A percentile compares a stretch with the other conserved stretches of the same genome.
phyloP scores from a whole-genome alignment of 2,113 vertebrate species.

The Gallinago undulata region DNA sequence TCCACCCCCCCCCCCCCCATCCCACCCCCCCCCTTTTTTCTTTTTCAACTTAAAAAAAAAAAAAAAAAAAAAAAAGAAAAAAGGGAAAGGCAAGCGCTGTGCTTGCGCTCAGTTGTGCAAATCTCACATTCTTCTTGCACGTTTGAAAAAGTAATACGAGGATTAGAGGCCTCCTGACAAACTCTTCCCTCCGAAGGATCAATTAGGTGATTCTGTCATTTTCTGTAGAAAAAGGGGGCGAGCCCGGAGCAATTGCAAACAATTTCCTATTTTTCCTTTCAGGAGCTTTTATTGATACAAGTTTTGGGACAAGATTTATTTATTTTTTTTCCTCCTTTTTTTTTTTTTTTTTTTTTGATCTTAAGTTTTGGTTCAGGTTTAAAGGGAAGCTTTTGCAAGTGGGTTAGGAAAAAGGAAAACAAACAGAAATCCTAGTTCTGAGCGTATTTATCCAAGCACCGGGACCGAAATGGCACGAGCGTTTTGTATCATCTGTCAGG shows the following conservation, averaged over 20 bases:
- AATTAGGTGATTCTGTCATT: constrained; percentile 32
- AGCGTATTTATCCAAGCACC: constrained; percentile 17
- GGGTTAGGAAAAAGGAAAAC: constrained; percentile 45
- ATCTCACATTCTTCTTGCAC: constrained; percentile 29
- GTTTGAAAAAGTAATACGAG: constrained; percentile 53
- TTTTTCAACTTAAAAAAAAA: neutral
- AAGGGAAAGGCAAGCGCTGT: neutral
- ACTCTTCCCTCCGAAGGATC: constrained; percentile 41
- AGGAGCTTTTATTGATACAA: neutral
- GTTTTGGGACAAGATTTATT: neutral
- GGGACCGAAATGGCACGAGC: constrained; percentile 35
- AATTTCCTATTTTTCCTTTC: neutral
- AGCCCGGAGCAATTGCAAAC: neutral
- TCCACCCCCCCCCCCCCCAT: too few species aligned
- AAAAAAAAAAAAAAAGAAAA: too few species aligned
- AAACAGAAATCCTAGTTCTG: constrained; percentile 13
- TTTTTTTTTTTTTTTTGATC: neutral
- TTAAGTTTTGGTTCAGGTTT: constrained; percentile 36
- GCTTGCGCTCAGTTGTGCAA: constrained; percentile 30
- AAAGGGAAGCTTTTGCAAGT: constrained; percentile 46
- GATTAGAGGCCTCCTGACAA: constrained; percentile 64
- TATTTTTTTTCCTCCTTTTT: neutral
- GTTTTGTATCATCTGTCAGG: constrained; percentile 50
- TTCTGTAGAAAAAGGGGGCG: neutral
- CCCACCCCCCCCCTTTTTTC: neutral